Evolutionary conservation across 2,888 invertebrate species (phyloP), one percentile per base, ranked within the genome.

Genomic region (Kuschelorhynchus macadamiae): DNA sequence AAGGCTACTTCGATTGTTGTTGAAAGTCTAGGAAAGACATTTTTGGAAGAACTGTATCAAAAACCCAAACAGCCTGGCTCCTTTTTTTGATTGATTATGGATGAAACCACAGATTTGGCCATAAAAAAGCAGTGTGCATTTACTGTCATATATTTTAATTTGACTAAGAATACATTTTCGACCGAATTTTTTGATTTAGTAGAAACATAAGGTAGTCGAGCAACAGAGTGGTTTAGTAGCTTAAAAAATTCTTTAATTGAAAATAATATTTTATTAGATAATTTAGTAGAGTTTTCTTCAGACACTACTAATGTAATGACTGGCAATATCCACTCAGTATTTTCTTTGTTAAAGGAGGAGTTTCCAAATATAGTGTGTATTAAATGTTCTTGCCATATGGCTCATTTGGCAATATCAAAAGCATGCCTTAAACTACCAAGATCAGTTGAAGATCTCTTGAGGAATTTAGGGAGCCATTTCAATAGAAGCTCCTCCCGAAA

Each of bases 311-410:
- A 77, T 68, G 71, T 72, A 5, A 79, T 79, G 78, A 64, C 75
- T 44, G 78, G 77, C 18, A 61, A 71, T 39, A 17, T 65, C 33
- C 12, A 72, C 39, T 72, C 71, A n/a, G 59, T 71, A 5, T 63
- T 46, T 71, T 50, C 65, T n/a, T 41, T 42, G 12, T 53, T 73
- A 57, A 73, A 70, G 25, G 11, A 44, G 16, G 42, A 64, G 2
- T 11, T 60, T 16, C 61, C 67, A 8, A 4, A 62, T 46, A 78
- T 81, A 64, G 74, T 76, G 9, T 74, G 70, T 21, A 66, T 81
- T 17, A 80, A 79, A 69, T 82, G 80, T 67, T 77, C 75, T 18
- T 81, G 80, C 63, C 81, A 80, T 64, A 75, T 78, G 72, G 76
- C 78, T 33, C 76, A 80, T 67, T 71, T 81, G 47, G 72, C 76